phyloP scores from a whole-genome alignment of 2,888 invertebrate species.

The Rhodophaea formosa region DNA sequence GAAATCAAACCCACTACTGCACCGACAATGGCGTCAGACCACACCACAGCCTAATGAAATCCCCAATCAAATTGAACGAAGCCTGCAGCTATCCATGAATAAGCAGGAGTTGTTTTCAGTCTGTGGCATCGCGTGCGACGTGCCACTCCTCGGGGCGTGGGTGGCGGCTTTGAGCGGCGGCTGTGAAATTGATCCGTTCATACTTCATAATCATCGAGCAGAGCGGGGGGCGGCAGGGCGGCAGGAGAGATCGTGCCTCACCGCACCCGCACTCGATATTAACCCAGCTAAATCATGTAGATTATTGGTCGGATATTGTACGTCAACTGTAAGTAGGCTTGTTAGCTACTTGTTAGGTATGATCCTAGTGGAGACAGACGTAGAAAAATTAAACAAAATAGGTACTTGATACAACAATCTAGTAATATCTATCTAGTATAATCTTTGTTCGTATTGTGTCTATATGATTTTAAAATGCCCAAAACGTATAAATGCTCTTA shows the following conservation, averaged over 20 bases:
- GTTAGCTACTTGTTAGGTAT: no score
- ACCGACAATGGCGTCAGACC: not conserved
- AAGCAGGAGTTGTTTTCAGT: slow-evolving; percentile 25
- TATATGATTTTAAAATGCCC: no score
- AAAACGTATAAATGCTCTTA: no score
- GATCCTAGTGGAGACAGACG: no score
- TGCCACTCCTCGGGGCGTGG: slow-evolving; percentile 20
- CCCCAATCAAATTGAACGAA: not conserved
- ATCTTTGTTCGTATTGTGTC: no score
- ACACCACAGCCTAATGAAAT: slow-evolving; percentile 3
- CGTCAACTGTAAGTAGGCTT: no score
- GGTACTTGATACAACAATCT: no score
- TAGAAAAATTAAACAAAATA: no score
- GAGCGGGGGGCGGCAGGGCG: not conserved
- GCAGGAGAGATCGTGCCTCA: slow-evolving; percentile 24
- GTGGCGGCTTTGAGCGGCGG: slow-evolving; percentile 48
- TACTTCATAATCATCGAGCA: slow-evolving; percentile 52
- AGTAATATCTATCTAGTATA: no score
- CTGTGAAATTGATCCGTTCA: slow-evolving; percentile 66
- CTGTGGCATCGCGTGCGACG: slow-evolving; percentile 32
- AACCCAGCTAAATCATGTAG: slow-evolving; percentile 3
- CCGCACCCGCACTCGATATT: slow-evolving; percentile 20
- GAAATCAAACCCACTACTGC: not conserved
- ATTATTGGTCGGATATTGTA: not conserved
- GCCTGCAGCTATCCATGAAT: not conserved